phyloP scores from a whole-genome alignment of 2,113 vertebrate genomes.

The Isurus oxyrinchus region DNA sequence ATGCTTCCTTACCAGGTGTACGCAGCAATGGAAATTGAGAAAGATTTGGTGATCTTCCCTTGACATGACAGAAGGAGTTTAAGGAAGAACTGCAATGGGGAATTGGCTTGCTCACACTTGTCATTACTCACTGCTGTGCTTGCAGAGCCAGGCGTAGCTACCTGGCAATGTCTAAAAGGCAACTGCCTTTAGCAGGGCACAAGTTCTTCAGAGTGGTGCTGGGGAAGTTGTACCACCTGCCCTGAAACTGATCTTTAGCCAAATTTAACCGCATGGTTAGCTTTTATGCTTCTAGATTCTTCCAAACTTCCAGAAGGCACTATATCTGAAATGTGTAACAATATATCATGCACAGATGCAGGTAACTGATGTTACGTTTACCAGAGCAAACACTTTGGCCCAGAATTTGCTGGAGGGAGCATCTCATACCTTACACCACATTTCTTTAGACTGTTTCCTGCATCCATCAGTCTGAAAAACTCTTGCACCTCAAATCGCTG shows the following conservation, averaged over 20 bases:
- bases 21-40: background rate
- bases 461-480: background rate
- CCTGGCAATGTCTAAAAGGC: background rate
- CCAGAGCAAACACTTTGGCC: background rate
- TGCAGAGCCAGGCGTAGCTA: background rate
- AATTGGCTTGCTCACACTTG: background rate
- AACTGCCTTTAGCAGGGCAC: background rate
- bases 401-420: background rate
- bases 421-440: background rate
- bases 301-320: background rate
- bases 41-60: background rate
- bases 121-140: background rate
- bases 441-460: background rate
- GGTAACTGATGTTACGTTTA: background rate
- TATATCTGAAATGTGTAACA: background rate
- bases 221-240: background rate
- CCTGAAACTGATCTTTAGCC: background rate
- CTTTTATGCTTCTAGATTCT: background rate
- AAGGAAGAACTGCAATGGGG: background rate
- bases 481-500: background rate
- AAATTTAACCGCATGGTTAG: background rate
- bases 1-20: background rate
- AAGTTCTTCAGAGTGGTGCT: background rate
- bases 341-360: background rate
- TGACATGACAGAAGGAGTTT: background rate